Conservation (phyloP, 2,797 vertebrate species). For the Mallotus villosus region DNA sequence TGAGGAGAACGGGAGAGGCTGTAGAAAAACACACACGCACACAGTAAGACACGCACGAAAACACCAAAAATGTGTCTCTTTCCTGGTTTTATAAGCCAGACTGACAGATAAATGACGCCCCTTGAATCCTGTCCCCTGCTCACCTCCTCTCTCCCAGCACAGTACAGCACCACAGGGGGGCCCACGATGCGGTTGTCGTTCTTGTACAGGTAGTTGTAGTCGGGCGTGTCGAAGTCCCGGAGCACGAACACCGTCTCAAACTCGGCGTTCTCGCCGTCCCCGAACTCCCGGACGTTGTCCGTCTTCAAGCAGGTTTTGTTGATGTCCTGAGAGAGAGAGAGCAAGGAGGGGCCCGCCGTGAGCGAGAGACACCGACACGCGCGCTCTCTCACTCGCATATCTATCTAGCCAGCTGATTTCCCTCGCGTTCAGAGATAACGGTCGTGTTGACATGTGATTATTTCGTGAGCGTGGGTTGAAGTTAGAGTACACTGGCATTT, state of each 20-base stretch:
- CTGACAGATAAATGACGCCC: not conserved
- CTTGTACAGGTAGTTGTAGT: slow-evolving; percentile 85
- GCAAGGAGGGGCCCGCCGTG: not conserved
- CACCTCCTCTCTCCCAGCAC: slow-evolving; percentile 86
- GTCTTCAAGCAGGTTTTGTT: slow-evolving; percentile 81
- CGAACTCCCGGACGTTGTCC: slow-evolving; percentile 81
- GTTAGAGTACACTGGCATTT: no score
- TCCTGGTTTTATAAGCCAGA: not conserved
- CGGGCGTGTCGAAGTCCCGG: slow-evolving; percentile 80
- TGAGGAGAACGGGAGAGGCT: slow-evolving; percentile 91
- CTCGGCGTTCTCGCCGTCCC: slow-evolving; percentile 82
- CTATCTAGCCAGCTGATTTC: not conserved
- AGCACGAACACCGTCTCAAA: slow-evolving; percentile 90
- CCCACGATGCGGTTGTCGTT: slow-evolving; percentile 88
- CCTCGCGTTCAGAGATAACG: not conserved
- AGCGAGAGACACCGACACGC: not conserved
- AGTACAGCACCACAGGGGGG: slow-evolving; percentile 87
- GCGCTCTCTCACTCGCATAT: not conserved
- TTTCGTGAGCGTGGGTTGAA: no score
- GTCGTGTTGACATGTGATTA: not conserved
- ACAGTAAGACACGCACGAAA: slow-evolving; percentile 13
- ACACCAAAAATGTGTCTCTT: not conserved
- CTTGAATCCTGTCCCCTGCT: slow-evolving; percentile 6
- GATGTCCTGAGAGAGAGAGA: slow-evolving; percentile 79
- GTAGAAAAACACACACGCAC: not conserved